Base-by-base conservation (phyloP, 2,113 vertebrate genomes). In the Excalfactoria chinensis region DNA sequence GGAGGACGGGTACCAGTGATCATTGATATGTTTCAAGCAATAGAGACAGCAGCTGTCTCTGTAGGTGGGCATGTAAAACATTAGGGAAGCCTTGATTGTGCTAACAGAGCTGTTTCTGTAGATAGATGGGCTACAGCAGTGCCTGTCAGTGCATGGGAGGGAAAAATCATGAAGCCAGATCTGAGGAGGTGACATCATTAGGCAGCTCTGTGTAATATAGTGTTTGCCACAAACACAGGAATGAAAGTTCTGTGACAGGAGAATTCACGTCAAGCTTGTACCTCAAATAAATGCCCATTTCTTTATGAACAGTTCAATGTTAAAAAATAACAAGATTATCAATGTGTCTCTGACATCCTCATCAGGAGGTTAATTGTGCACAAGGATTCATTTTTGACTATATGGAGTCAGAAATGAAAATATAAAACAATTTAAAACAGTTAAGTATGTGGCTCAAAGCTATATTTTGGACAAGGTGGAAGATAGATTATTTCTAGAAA, bases 91-190 rank as follows among this genome's bases (percentile, higher is more conserved):
- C 37, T 82, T 37, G 53, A 43, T 43, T 72, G 34, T 59, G 11
- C 21, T 70, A 41, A 25, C 55, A 93, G 84, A 79, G 49, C n/a
- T 91, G 5, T 88, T 93, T 79, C 79, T 95, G 89, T 59, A 76
- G 75, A 76, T 32, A 67, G 78, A 79, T 66, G 72, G 67, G 25
- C 49, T 91, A 70, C 84, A 85, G 59, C 71, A 93, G 49, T 82
- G 67, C 71, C 82, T 83, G 68, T 87, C 78, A 92, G 87, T 72
- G 88, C 62, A 63, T 13, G 13, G 28, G 68, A 94, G 13, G 46
- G 51, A 79, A 89, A 83, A 41, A 43, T 15, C 22, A 58, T 41
- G 78, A 76, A 80, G 60, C 18, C 75, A 13, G 32, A 43, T 88
- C 26, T 14, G 51, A 90, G 44, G 6, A 68, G 43, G 58, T 74